A percentile compares a stretch with the other conserved stretches of the same genome.
These are phyloP conservation scores for Ooceraea biroi DNA, from an alignment of 1,140 invertebrate species.

Conservation along the genomic window DNA sequence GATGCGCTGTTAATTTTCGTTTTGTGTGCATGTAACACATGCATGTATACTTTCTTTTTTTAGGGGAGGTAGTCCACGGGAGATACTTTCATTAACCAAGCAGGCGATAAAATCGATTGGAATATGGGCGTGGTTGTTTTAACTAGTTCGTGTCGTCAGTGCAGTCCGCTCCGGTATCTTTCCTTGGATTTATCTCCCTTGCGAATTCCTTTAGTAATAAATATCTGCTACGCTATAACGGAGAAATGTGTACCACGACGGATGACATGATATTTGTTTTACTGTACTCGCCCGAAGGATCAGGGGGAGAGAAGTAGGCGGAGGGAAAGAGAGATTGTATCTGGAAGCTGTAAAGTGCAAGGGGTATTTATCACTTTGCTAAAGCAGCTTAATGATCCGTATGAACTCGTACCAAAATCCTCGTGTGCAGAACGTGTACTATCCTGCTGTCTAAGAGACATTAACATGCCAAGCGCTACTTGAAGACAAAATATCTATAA, in stretches of 20 bases:
- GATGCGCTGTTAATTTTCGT: not conserved
- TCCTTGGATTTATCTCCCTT: slow-evolving; percentile 6
- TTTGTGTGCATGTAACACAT: too few relatives aligned
- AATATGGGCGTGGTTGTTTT: slow-evolving; percentile 44
- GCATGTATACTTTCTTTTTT: not conserved
- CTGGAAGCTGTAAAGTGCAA: slow-evolving; percentile 46
- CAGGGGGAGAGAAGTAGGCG: not conserved
- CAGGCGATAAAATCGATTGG: slow-evolving; percentile 43
- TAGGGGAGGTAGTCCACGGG: not conserved
- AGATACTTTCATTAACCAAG: slow-evolving; percentile 30
- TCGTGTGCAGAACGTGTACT: not conserved
- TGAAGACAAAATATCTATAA: slow-evolving; percentile 28
- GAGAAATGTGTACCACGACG: slow-evolving; percentile 26
- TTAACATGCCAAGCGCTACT: slow-evolving; percentile 38
- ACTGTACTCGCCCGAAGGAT: not conserved
- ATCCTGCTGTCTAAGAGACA: slow-evolving; percentile 24
- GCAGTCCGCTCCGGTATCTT: not conserved
- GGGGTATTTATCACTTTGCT: slow-evolving; percentile 53
- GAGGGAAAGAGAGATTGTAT: slow-evolving; percentile 48
- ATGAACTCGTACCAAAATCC: slow-evolving; percentile 41
- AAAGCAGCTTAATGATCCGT: slow-evolving; percentile 60
- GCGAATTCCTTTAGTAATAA: slow-evolving; percentile 32
- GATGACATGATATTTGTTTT: slow-evolving; percentile 53
- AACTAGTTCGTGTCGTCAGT: not conserved
- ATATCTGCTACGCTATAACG: slow-evolving; percentile 23